Evolutionary conservation across 2,797 vertebrate species (phyloP).

Genomic region (Acanthurus lineatus): DNA sequence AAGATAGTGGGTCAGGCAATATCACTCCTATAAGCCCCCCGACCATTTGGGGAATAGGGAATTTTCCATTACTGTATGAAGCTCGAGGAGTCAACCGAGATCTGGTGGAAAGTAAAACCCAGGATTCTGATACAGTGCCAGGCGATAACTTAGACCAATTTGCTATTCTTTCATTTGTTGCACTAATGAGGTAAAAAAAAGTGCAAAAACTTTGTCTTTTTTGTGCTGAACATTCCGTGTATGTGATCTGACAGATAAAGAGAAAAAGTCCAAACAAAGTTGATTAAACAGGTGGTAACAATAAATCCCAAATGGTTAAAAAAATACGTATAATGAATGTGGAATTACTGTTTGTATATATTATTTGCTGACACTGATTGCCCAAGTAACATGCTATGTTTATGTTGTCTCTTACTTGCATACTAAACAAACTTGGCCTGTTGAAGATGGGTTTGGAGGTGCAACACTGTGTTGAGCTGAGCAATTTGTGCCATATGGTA

Average conservation of each 20-base stretch:
- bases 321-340: too few relatives aligned
- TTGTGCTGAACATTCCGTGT: background rate
- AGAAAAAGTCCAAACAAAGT: too few relatives aligned
- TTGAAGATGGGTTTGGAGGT: background rate
- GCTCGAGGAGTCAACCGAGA: conserved; percentile 8
- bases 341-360: too few relatives aligned
- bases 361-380: too few relatives aligned
- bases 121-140: background rate
- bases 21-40: conserved; percentile 35
- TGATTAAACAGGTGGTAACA: too few relatives aligned
- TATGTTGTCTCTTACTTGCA: background rate
- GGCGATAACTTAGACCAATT: background rate
- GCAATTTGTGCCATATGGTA: conserved; percentile 28
- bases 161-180: background rate
- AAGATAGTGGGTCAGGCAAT: conserved; percentile 50
- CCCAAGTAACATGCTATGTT: background rate
- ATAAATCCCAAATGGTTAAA: too few relatives aligned
- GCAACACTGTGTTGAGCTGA: conserved; percentile 7
- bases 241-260: too few relatives aligned
- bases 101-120: background rate
- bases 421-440: background rate
- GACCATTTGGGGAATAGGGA: conserved; percentile 10
- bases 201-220: background rate
- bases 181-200: background rate
- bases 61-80: conserved; percentile 20